Conservation (phyloP, 2,113 vertebrate genomes). For the Stercorarius parasiticus region DNA sequence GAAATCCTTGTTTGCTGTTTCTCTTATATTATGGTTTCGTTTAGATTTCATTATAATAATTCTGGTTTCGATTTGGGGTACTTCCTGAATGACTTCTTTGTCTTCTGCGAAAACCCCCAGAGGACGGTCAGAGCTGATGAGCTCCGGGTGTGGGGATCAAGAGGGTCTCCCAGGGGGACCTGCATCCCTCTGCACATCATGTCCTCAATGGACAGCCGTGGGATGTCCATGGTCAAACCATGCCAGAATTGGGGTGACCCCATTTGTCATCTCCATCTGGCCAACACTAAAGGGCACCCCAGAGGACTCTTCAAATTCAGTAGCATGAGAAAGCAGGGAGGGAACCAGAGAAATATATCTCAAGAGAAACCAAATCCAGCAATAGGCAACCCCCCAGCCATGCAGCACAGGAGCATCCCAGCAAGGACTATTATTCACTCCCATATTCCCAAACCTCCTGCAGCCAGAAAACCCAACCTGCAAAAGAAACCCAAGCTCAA, state of each 20-base stretch:
- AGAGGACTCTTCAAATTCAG: not conserved
- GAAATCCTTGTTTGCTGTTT: conserved; percentile 2
- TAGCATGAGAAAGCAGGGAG: not conserved
- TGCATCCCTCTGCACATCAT: not conserved
- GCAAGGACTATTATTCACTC: not conserved
- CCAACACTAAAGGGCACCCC: not conserved
- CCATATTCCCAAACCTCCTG: not conserved
- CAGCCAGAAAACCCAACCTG: not conserved
- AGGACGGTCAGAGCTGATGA: accelerated
- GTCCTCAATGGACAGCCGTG: not conserved
- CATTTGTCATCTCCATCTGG: not conserved
- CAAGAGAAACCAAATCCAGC: not conserved
- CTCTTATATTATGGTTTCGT: not conserved
- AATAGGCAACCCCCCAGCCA: not conserved
- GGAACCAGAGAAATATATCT: not conserved
- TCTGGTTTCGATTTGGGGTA: not conserved
- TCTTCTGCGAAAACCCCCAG: not conserved
- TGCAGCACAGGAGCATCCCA: not conserved
- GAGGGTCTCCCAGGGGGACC: not conserved
- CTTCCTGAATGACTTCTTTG: not conserved
- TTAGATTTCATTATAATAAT: conserved; percentile 10
- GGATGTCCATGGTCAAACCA: not conserved
- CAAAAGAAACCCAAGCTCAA: not conserved
- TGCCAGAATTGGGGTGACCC: not conserved
- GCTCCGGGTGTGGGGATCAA: not conserved